phyloP scores from a whole-genome alignment of 2,113 vertebrate species.

The Seriola rivoliana region DNA sequence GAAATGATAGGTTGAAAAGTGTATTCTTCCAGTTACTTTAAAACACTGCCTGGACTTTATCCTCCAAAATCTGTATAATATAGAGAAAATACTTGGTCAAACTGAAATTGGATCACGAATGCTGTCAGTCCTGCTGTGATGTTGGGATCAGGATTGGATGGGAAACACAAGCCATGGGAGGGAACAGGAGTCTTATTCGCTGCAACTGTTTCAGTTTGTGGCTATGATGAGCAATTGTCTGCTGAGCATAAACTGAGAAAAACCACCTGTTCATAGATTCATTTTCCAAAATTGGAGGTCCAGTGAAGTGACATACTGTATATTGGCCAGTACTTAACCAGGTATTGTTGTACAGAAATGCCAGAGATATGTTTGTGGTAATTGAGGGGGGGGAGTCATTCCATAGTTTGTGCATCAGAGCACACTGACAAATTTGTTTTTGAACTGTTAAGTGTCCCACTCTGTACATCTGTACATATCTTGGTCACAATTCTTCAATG shows the following conservation, averaged over 20 bases:
- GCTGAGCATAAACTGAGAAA: slow-evolving; percentile 10
- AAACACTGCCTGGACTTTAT: slow-evolving; percentile 5
- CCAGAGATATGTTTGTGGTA: neutral
- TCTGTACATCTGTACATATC: too few species aligned
- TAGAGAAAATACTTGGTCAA: neutral
- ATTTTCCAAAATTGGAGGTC: neutral
- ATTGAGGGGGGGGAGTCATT: too few species aligned
- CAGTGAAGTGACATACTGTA: neutral
- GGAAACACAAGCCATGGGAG: neutral
- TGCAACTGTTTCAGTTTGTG: neutral
- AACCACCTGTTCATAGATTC: neutral
- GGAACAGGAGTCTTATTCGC: neutral
- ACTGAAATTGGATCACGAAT: neutral
- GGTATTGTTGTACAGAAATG: neutral
- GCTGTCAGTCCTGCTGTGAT: slow-evolving; percentile 4
- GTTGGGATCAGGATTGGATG: neutral
- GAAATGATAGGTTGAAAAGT: slow-evolving; percentile 26
- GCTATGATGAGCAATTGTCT: slow-evolving; percentile 10
- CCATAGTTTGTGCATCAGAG: neutral
- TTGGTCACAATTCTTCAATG: neutral
- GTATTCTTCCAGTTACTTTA: neutral
- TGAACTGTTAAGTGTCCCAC: too few species aligned
- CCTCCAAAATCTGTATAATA: neutral
- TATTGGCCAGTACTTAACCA: neutral
- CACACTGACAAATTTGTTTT: neutral